Conservation (phyloP, 2,797 vertebrate genomes). For the Eidolon dupreanum region DNA sequence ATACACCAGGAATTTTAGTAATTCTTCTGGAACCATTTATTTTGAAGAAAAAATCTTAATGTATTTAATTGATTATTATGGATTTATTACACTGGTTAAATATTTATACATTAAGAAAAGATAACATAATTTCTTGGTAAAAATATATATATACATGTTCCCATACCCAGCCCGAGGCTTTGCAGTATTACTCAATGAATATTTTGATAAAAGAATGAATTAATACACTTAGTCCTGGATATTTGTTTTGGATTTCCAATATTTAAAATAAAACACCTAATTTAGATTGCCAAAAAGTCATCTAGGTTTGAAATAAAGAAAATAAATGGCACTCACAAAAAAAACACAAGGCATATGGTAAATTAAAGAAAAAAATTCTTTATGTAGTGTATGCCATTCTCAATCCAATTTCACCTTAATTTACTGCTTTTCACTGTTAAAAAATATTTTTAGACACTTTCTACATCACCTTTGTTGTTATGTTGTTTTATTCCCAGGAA, state of each 20-base stretch:
- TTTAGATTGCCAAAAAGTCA: neutral
- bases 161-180: neutral
- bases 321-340: neutral
- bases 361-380: neutral
- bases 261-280: neutral
- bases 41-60: neutral
- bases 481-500: slow-evolving; percentile 34
- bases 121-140: neutral
- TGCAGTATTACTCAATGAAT: neutral
- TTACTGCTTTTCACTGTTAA: neutral
- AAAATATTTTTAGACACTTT: neutral
- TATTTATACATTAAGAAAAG: neutral
- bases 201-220: neutral
- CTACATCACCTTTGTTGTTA: neutral
- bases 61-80: neutral
- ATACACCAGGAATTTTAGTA: neutral
- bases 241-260: slow-evolving; percentile 10
- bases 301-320: slow-evolving; percentile 23
- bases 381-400: neutral
- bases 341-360: neutral
- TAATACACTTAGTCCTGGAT: neutral
- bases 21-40: neutral
- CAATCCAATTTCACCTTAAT: slow-evolving; percentile 22
- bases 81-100: neutral
- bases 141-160: neutral